These are phyloP conservation scores for Leptodirus hochenwartii DNA, from an alignment of 2,888 invertebrate genomes.

Conservation along the genomic window DNA sequence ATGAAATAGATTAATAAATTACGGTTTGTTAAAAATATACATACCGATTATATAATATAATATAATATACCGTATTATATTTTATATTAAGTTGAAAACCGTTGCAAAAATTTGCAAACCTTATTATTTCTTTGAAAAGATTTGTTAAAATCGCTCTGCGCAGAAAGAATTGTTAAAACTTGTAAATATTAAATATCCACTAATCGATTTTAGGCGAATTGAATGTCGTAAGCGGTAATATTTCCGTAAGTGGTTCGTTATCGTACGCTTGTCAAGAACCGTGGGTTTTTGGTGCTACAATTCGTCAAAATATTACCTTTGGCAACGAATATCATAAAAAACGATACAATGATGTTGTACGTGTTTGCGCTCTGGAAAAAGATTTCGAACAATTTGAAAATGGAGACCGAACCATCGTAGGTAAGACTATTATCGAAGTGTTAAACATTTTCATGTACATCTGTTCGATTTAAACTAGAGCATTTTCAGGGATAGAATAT, in stretches of 20 bases:
- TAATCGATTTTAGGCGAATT: constrained; percentile 36
- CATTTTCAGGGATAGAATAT: too few species aligned
- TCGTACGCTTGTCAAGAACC: constrained; percentile 73
- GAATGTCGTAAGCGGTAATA: constrained; percentile 35
- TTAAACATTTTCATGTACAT: too few species aligned
- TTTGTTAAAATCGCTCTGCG: too few species aligned
- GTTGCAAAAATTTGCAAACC: too few species aligned
- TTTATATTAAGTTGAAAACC: too few species aligned
- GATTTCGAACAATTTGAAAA: constrained; percentile 56
- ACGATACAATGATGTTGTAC: constrained; percentile 37
- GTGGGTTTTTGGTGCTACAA: constrained; percentile 62
- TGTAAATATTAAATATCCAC: neutral
- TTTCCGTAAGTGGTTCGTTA: constrained; percentile 41
- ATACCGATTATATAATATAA: too few species aligned
- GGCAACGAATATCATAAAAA: constrained; percentile 44
- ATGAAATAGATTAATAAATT: neutral
- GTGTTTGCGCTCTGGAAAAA: constrained; percentile 48
- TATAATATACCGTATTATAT: too few species aligned
- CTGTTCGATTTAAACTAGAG: too few species aligned
- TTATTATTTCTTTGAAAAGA: too few species aligned
- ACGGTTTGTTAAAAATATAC: too few species aligned
- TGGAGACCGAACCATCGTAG: constrained; percentile 56
- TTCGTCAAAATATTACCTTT: constrained; percentile 76
- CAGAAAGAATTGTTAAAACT: too few species aligned
- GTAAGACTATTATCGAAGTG: too few species aligned